Evolutionary conservation across 2,113 vertebrate species (phyloP).

Genomic region (Neoarius graeffei): DNA sequence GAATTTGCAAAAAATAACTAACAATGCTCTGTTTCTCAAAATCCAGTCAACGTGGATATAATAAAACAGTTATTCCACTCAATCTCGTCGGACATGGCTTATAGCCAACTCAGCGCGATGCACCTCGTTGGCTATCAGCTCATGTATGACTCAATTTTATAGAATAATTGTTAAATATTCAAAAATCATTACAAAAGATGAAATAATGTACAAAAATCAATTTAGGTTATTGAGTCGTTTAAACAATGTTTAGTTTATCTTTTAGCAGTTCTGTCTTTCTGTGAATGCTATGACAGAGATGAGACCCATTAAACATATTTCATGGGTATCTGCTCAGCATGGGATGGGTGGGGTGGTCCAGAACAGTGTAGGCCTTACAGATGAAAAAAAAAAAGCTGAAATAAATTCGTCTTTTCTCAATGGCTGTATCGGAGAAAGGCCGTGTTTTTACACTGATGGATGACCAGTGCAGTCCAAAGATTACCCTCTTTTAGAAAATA

Average conservation of each 20-base stretch:
- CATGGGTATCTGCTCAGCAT: neutral
- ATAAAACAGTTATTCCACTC: too few species aligned
- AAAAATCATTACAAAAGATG: neutral
- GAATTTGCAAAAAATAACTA: too few species aligned
- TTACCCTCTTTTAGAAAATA: conserved; percentile 14
- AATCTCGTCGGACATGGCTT: too few species aligned
- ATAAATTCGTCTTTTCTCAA: neutral
- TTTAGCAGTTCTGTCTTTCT: neutral
- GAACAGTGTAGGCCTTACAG: neutral
- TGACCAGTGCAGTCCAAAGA: neutral
- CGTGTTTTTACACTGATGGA: neutral
- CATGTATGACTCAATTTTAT: too few species aligned
- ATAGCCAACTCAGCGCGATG: too few species aligned
- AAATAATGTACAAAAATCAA: neutral
- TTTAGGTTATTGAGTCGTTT: neutral
- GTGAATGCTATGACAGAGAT: neutral
- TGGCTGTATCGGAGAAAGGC: neutral
- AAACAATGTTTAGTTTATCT: neutral
- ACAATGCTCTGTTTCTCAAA: too few species aligned
- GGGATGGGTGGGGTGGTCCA: neutral
- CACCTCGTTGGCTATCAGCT: too few species aligned
- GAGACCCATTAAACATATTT: neutral
- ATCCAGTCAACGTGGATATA: too few species aligned
- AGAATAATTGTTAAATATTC: too few species aligned
- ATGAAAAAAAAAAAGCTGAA: neutral